Evolutionary conservation across 2,113 vertebrate genomes (phyloP), one percentile per base, ranked within the genome.

Genomic region (Neogale vison): DNA sequence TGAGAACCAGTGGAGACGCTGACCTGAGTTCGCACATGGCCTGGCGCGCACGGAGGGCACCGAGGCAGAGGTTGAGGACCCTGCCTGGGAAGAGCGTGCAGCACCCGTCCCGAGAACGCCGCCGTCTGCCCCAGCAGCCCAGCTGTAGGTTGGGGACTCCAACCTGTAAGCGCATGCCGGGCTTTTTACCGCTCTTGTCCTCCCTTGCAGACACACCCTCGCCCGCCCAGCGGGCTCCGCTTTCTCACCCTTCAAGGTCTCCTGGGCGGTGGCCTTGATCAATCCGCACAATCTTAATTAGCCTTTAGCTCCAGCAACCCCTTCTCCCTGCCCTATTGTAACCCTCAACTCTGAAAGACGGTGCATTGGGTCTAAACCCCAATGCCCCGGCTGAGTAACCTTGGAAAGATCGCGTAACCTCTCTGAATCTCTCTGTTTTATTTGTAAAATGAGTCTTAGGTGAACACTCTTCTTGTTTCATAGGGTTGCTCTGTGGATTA

Each of bases 381-480:
- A 95, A 11, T 1, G 50, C 88, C 63, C 18, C 20, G n/a, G 47
- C 92, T 77, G 91, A 90, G 81, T 95, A 91, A 97, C 97, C 90
- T 96, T 97, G 96, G 95, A 88, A 94, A 94, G 96, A 59, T 76
- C 26, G 1, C 63, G 55, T 20, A 82, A 63, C 94, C 63, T 96
- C 88, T 86, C 84, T 59, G 97, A 96, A 12, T 79, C 29, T 21
- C 81, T 34, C 0, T 63, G 45, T 55, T 92, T n/a, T 69, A 61
- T 72, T 90, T 94, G 80, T 81, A n/a, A 69, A 69, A 31, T 24
- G 76, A 90, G 21, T 59, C 63, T 88, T 82, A 55, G 50, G n/a
- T 52, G 6, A 63, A 55, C 59, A 72, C 13, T n/a, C n/a, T n/a
- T 50, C 61, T 80, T 47, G 45, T 77, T 90, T 95, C 57, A 2